Percentiles rank a stretch among this genome's conserved stretches.
Conservation (phyloP, 2,888 invertebrate species). For the Neuroscelio doddi region DNA sequence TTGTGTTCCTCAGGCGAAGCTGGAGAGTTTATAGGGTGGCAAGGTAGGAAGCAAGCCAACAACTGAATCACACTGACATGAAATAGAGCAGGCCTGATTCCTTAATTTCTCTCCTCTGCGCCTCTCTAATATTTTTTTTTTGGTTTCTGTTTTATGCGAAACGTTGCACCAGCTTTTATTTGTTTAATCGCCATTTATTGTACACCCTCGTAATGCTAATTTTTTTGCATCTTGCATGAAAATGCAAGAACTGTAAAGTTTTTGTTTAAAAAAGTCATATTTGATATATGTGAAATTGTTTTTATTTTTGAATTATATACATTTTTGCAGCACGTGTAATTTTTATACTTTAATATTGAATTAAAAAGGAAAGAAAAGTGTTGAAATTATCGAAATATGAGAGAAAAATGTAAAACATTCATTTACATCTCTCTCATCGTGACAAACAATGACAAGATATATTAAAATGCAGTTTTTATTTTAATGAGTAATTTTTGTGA, state of each 20-base stretch:
- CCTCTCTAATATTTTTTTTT: constrained; percentile 46
- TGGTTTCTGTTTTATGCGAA: constrained; percentile 45
- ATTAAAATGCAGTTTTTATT: neutral
- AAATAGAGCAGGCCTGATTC: constrained; percentile 69
- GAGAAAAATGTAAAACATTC: no score
- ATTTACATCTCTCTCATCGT: no score
- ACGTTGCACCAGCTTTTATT: constrained; percentile 54
- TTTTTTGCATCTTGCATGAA: constrained; percentile 49
- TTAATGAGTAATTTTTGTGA: no score
- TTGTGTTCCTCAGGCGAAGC: constrained; percentile 81
- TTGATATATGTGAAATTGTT: no score
- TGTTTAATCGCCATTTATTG: constrained; percentile 34
- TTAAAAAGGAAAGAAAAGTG: no score
- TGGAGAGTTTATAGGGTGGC: constrained; percentile 85
- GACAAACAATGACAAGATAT: no score
- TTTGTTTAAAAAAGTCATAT: neutral
- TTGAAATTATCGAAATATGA: no score
- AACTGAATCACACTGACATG: constrained; percentile 73
- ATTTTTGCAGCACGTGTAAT: no score
- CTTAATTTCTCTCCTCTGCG: constrained; percentile 55
- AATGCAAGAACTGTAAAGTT: constrained; percentile 14
- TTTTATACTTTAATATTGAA: no score
- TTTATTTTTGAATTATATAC: no score
- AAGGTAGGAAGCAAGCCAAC: constrained; percentile 79
- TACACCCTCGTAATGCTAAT: constrained; percentile 31